Evolutionary conservation across 2,888 invertebrate species (phyloP), one percentile per base, ranked within the genome.

Genomic region (Quadriops clusia): DNA sequence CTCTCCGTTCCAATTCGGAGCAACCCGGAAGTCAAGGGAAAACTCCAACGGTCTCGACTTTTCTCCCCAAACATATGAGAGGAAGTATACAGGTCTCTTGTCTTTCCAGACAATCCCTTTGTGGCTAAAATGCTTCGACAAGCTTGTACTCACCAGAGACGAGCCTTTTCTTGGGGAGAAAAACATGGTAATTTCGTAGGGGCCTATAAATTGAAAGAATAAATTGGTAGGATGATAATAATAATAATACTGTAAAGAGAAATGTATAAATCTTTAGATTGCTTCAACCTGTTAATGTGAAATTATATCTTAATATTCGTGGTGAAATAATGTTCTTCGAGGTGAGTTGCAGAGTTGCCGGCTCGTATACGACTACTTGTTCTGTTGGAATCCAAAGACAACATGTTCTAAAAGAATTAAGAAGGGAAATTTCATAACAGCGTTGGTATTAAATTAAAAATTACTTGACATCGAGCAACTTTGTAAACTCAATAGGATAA

Each of bases 151-250:
- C 23, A 56, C 49, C 12, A 78, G 41, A 20, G 54, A 56, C 6
- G 68, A 64, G 34, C 67, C 67, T 28, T 51, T 47, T 34, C 61
- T 62, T 5, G 77, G 74, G 0, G 73, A 68, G 24, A 79, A 46
- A 45, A 74, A 66, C 39, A 77, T 53, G 3, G 67, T 68, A 48
- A 74, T 65, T 41, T 75, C 74, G 53, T 73, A 72, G 2, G 77
- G 74, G 32, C 77, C 77, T 74, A n/a, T n/a, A n/a, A n/a, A n/a
- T n/a, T n/a, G n/a, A n/a, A n/a, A n/a, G n/a, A n/a, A n/a, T n/a
- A n/a, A n/a, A n/a, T n/a, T n/a, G n/a, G n/a, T n/a, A n/a, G n/a
- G n/a, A n/a, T n/a, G n/a, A n/a, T n/a, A n/a, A n/a, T n/a, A n/a
- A n/a, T n/a, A n/a, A n/a, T n/a, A n/a, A n/a, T n/a, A n/a, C n/a